Conservation (phyloP, 2,888 invertebrate genomes). For the Tenthredo amoena region DNA sequence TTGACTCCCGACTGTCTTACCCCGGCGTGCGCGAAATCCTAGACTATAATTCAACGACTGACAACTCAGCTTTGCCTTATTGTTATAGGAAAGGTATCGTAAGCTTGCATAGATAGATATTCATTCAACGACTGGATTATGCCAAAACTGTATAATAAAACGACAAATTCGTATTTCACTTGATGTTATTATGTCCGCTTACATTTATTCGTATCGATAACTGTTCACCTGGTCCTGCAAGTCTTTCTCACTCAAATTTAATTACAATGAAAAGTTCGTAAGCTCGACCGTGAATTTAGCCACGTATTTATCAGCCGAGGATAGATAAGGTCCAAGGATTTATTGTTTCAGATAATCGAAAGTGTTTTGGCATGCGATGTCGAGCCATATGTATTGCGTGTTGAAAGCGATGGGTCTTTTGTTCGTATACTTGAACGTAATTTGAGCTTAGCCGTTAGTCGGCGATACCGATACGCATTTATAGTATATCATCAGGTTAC, state of each 20-base stretch:
- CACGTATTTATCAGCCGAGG: background rate
- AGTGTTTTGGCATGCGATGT: background rate
- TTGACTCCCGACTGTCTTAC: conserved; percentile 16
- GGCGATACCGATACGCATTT: conserved; percentile 13
- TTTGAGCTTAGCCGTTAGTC: conserved; percentile 21
- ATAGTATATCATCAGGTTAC: conserved; percentile 37
- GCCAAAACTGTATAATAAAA: background rate
- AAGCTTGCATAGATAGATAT: background rate
- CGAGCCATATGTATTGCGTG: background rate
- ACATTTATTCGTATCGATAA: background rate
- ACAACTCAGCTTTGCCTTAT: conserved; percentile 16
- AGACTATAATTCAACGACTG: conserved; percentile 24
- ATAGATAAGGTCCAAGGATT: background rate
- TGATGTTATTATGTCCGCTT: background rate
- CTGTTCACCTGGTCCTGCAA: background rate
- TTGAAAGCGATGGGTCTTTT: background rate
- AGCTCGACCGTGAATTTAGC: background rate
- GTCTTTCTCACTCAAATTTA: background rate
- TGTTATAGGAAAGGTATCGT: conserved; percentile 3
- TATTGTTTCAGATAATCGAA: background rate
- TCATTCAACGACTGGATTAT: background rate
- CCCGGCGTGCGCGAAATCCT: background rate
- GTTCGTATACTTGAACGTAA: conserved; percentile 21
- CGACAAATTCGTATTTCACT: background rate
- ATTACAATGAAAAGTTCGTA: background rate